Conservation (phyloP, 2,113 vertebrate species). For the Shinisaurus crocodilurus region DNA sequence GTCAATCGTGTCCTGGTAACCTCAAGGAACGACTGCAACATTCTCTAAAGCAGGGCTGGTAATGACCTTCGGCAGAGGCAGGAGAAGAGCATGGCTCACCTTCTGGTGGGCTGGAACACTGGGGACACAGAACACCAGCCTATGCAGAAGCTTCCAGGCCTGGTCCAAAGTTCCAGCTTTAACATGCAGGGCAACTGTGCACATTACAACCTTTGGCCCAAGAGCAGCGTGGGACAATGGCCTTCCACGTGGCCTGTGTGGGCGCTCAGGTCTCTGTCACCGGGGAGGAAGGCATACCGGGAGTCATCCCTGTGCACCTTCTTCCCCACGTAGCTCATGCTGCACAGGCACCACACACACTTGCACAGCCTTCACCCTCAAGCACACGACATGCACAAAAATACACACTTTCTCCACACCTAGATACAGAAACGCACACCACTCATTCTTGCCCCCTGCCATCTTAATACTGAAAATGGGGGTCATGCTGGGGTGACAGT, state of each 20-base stretch:
- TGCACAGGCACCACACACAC: too few relatives aligned
- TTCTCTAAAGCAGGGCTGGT: neutral
- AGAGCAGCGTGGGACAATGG: neutral
- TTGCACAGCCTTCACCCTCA: too few relatives aligned
- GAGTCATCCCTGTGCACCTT: neutral
- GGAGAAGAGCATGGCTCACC: neutral
- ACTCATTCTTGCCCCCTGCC: too few relatives aligned
- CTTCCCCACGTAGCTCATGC: neutral
- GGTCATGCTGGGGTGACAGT: too few relatives aligned
- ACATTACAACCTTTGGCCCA: too few relatives aligned
- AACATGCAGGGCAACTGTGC: too few relatives aligned
- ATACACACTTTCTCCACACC: too few relatives aligned
- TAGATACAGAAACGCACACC: too few relatives aligned
- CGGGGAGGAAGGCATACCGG: neutral
- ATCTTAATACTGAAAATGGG: too few relatives aligned
- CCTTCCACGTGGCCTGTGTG: neutral
- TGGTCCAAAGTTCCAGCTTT: too few relatives aligned
- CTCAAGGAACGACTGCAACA: neutral
- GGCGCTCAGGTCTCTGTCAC: neutral
- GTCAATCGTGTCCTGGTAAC: fast-evolving
- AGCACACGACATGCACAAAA: too few relatives aligned
- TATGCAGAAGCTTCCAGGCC: neutral
- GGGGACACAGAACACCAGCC: fast-evolving
- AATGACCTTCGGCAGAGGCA: neutral
- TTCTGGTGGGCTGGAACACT: neutral